A percentile compares a stretch with the other conserved stretches of the same genome.
Conservation (phyloP, 92 coral and sea anemone genomes). For the Palythoa grandis region DNA sequence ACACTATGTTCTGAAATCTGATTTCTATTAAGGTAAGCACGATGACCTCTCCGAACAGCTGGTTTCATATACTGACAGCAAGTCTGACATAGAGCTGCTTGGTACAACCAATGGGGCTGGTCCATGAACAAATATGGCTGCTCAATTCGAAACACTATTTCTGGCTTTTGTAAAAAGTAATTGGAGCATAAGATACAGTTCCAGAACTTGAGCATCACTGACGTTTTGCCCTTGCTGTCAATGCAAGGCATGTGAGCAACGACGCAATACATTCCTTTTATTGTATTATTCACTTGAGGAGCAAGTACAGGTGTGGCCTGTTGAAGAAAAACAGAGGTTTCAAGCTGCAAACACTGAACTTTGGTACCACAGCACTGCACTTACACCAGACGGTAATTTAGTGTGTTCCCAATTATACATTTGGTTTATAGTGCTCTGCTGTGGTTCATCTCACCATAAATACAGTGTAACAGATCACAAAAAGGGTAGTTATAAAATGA, state of each 20-base stretch:
- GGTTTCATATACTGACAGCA: slow-evolving; percentile 55
- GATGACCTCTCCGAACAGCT: slow-evolving; percentile 9
- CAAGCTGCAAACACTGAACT: slow-evolving; percentile 19
- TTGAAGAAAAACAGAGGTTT: slow-evolving; percentile 89
- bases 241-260: slow-evolving; percentile 89
- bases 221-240: slow-evolving; percentile 77
- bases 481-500: background rate
- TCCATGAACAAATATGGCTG: slow-evolving; percentile 90
- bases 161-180: slow-evolving; percentile 94
- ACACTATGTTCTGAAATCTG: background rate
- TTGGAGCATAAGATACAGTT: slow-evolving; percentile 98
- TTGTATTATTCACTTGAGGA: slow-evolving; percentile 59
- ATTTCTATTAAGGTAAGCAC: background rate
- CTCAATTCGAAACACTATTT: slow-evolving; percentile 89
- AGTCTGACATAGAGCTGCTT: slow-evolving; percentile 87
- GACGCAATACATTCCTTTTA: slow-evolving; percentile 88
- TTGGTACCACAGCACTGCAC: no score
- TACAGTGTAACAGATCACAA: background rate
- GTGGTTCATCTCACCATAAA: background rate
- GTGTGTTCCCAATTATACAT: background rate
- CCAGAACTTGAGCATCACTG: slow-evolving; percentile 98
- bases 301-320: slow-evolving; percentile 84
- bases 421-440: background rate
- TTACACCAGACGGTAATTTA: background rate
- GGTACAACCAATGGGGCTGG: slow-evolving; percentile 98